Evolutionary conservation across 2,888 invertebrate species (phyloP), one percentile per base, ranked within the genome.

Genomic region (Drosophila lutescens): DNA sequence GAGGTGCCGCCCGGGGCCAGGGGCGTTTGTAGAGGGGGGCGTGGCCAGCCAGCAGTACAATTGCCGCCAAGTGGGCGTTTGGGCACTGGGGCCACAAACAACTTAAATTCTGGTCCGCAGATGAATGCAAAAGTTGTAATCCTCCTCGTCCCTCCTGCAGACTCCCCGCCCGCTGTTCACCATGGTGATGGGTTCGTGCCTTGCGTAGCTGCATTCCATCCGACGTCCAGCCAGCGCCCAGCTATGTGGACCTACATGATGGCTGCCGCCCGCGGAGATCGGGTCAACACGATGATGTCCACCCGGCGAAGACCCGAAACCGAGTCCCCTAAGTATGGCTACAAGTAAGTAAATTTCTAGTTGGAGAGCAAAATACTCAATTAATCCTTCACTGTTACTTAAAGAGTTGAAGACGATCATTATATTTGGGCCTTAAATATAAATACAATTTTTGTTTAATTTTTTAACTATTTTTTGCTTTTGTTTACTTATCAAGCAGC

Each of bases 171-270:
- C 46, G 54, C 43, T 68, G 30, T 41, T 54, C 68, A 54, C 44
- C 55, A 81, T 87, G 85, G 17, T 20, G 46, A 34, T 68, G 54
- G 54, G 26, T 40, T 34, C 40, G 55, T 72, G 71, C 57, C 66
- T 54, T 40, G 72, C 78, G 88, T 83, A 88, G 83, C 76, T 57
- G 57, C 59, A 51, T 47, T 78, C 44, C 47, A 51, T 40, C 13
- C 50, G 8, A 40, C n/a, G 26, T 34, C 50, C 55, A 38, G 44
- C 30, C 44, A 20, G 17, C 62, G 91, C 84, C 76, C 90, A 89
- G 93, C 92, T 90, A 95, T 95, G 95, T 95, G 95, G 95, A 94
- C 95, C 74, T 95, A 95, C 93, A 95, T 95, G 92, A 94, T 95
- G 93, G 95, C 95, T 79, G 94, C 95, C 76, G 94, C 95, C 86